Conservation (phyloP, 2,797 vertebrate species). For the Xenopus petersii region DNA sequence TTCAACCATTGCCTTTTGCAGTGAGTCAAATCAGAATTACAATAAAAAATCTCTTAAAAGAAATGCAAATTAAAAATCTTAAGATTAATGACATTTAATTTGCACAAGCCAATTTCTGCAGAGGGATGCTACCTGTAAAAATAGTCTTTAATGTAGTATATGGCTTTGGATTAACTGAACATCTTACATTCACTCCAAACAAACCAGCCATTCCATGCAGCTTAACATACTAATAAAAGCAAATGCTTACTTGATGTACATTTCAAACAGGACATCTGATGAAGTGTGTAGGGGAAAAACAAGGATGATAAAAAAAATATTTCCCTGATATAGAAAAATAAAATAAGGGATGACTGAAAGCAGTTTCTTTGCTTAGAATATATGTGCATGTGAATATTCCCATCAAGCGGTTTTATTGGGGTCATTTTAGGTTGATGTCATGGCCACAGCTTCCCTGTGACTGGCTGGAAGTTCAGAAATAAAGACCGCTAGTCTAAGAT, state of each 20-base stretch:
- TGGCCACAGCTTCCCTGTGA: slow-evolving; percentile 13
- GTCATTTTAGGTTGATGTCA: slow-evolving; percentile 3
- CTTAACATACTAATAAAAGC: background rate
- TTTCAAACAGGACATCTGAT: background rate
- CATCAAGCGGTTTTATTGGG: slow-evolving; percentile 4
- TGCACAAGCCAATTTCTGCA: too few relatives aligned
- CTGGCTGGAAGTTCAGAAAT: slow-evolving; percentile 24
- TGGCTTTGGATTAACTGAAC: too few relatives aligned
- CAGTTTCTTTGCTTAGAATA: slow-evolving; percentile 3
- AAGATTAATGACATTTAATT: too few relatives aligned
- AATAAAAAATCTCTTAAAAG: too few relatives aligned
- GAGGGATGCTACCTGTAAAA: too few relatives aligned
- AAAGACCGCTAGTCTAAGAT: slow-evolving; percentile 14
- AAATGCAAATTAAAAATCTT: too few relatives aligned
- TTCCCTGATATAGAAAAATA: slow-evolving; percentile 15
- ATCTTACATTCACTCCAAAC: too few relatives aligned
- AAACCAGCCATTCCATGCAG: background rate
- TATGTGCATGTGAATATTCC: slow-evolving; percentile 4
- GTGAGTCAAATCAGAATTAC: too few relatives aligned
- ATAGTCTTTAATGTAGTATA: too few relatives aligned
- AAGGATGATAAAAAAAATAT: background rate
- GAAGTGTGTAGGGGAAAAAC: background rate
- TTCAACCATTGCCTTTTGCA: too few relatives aligned
- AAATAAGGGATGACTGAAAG: slow-evolving; percentile 18
- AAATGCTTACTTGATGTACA: background rate